Percentiles rank a stretch among this genome's conserved stretches.
Conservation (phyloP, 2,113 vertebrate species). For the Cranoglanis bouderius region DNA sequence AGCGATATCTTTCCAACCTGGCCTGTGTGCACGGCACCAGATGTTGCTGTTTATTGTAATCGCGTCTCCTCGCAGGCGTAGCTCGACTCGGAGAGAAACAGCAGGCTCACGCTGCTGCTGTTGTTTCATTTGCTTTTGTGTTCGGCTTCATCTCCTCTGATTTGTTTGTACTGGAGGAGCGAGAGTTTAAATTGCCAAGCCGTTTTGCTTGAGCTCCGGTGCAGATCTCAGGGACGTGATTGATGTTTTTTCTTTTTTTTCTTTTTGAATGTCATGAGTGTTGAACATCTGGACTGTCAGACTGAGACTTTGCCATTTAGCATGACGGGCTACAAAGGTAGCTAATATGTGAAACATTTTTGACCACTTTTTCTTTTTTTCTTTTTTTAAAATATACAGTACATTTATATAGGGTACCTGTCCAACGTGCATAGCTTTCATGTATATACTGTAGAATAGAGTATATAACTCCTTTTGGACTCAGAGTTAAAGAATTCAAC, state of each 20-base stretch:
- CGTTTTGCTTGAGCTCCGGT: conserved; percentile 17
- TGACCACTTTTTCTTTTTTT: neutral
- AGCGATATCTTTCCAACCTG: conserved; percentile 33
- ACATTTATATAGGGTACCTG: neutral
- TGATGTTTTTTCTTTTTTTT: conserved; percentile 42
- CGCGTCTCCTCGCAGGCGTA: conserved; percentile 24
- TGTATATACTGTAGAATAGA: neutral
- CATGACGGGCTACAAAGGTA: neutral
- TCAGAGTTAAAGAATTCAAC: neutral
- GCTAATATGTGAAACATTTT: neutral
- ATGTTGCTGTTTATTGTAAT: conserved; percentile 50
- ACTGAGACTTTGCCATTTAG: conserved; percentile 40
- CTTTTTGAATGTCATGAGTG: conserved; percentile 27
- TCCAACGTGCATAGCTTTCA: neutral
- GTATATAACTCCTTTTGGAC: neutral
- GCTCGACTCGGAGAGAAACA: conserved; percentile 37
- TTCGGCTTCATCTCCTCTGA: conserved; percentile 32
- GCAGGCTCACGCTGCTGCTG: conserved; percentile 11
- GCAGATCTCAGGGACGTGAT: conserved; percentile 12
- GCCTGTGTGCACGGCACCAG: conserved; percentile 25
- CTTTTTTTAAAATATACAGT: too few relatives aligned
- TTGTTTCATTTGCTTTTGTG: conserved; percentile 28
- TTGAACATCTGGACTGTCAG: conserved; percentile 50
- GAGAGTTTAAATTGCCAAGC: neutral
- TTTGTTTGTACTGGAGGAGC: neutral